Conservation (phyloP, 2,113 vertebrate genomes). For the Sus scrofa region T2T-Sscrofa CM000812.6:16521501-16522000, state of each 20-base stretch:
- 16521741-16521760: accelerated
- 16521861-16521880: too few relatives aligned
- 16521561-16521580: conserved; percentile 65
- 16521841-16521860: too few relatives aligned
- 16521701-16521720: conserved; percentile 91
- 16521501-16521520: neutral
- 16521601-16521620: conserved; percentile 95
- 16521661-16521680: conserved; percentile 95
- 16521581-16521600: conserved; percentile 95
- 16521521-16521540: neutral
- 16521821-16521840: neutral
- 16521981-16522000: too few relatives aligned
- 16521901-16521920: too few relatives aligned
- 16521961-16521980: too few relatives aligned
- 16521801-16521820: neutral
- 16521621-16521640: conserved; percentile 96
- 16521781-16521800: accelerated
- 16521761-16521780: accelerated
- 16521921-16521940: too few relatives aligned
- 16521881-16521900: too few relatives aligned
- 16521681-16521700: conserved; percentile 94
- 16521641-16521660: conserved; percentile 91
- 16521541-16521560: neutral
- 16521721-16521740: conserved; percentile 85
- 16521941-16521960: too few relatives aligned